A percentile compares a stretch with the other conserved stretches of the same genome.
phyloP scores from a whole-genome alignment of 2,888 invertebrate genomes.

The Poecilus cupreus region DNA sequence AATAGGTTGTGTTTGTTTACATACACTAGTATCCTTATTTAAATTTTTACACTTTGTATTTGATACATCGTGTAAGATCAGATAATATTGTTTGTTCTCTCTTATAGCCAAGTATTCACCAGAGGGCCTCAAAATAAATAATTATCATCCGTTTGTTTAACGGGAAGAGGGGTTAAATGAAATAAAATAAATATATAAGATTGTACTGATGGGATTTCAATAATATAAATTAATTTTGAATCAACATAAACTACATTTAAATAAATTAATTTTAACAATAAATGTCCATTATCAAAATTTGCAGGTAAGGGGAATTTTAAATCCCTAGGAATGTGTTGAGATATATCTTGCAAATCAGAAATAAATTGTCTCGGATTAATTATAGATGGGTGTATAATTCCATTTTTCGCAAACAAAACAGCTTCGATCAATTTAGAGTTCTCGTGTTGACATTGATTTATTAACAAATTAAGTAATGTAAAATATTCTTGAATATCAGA shows the following conservation, averaged over 20 bases:
- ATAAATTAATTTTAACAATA: conserved; percentile 12
- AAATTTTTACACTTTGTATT: conserved; percentile 6
- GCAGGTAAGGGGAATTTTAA: conserved; percentile 19
- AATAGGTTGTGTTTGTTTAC: conserved; percentile 26
- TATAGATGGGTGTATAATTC: too few relatives aligned
- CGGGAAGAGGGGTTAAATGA: conserved; percentile 40
- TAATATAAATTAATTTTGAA: conserved; percentile 36
- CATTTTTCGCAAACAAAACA: too few relatives aligned
- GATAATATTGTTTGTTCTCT: conserved; percentile 36
- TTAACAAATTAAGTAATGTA: too few relatives aligned
- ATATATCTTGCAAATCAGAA: background rate
- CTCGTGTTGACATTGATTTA: too few relatives aligned
- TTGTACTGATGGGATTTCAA: conserved; percentile 39
- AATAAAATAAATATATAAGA: too few relatives aligned
- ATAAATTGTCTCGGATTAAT: conserved; percentile 21
- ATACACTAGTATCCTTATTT: conserved; percentile 17
- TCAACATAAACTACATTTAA: conserved; percentile 42
- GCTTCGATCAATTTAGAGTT: too few relatives aligned
- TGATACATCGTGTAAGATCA: conserved; percentile 7
- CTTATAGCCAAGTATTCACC: too few relatives aligned
- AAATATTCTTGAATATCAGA: too few relatives aligned
- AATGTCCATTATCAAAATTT: conserved; percentile 31
- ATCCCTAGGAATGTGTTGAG: conserved; percentile 15
- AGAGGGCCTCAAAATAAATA: too few relatives aligned
- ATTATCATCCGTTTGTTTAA: background rate